A percentile compares a stretch with the other conserved stretches of the same genome.
Evolutionary conservation across 2,113 vertebrate genomes (phyloP).

Genomic region (Heteronetta atricapilla): DNA sequence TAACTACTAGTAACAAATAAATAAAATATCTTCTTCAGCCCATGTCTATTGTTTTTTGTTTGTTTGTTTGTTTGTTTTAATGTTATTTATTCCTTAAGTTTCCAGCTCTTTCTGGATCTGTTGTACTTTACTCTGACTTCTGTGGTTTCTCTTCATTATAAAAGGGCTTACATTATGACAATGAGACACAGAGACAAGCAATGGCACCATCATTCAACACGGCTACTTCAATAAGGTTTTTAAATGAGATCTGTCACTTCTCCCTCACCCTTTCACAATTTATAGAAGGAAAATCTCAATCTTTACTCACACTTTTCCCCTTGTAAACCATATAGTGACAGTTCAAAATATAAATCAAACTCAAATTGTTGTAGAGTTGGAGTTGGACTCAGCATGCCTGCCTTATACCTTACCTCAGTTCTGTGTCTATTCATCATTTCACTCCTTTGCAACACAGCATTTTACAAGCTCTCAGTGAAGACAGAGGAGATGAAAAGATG

Average conservation of each 20-base stretch:
- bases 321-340: slow-evolving; percentile 36
- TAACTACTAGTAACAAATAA: slow-evolving; percentile 79
- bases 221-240: slow-evolving; percentile 37
- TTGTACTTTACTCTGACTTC: slow-evolving; percentile 52
- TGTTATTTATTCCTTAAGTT: slow-evolving; percentile 41
- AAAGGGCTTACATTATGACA: slow-evolving; percentile 60
- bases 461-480: background rate
- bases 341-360: slow-evolving; percentile 27
- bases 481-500: background rate
- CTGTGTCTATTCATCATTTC: background rate
- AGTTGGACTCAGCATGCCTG: background rate
- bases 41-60: slow-evolving; percentile 42
- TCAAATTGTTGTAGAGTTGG: background rate
- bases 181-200: slow-evolving; percentile 34
- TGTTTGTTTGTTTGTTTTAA: background rate
- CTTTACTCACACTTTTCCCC: slow-evolving; percentile 31
- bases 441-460: background rate
- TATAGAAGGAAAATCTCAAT: slow-evolving; percentile 49
- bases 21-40: slow-evolving; percentile 71
- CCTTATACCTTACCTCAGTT: background rate
- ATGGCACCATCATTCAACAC: slow-evolving; percentile 56
- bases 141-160: slow-evolving; percentile 57
- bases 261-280: slow-evolving; percentile 45
- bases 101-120: slow-evolving; percentile 54
- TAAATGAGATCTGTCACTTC: slow-evolving; percentile 60